phyloP scores from a whole-genome alignment of 2,888 invertebrate genomes.

The Sussaba pulchella region DNA sequence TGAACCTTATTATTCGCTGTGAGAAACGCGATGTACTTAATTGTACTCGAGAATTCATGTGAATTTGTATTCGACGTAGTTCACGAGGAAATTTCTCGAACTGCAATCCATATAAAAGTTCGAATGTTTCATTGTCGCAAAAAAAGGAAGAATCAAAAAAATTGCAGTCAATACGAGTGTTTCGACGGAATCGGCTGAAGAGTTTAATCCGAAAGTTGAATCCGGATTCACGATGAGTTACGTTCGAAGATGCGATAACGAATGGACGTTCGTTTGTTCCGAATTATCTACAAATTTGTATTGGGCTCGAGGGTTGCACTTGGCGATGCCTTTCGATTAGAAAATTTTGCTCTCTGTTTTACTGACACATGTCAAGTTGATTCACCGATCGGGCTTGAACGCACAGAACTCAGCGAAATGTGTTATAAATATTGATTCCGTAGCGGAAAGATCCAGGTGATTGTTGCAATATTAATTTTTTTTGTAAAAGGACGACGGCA shows the following conservation, averaged over 20 bases:
- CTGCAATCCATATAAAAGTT: slow-evolving; percentile 21
- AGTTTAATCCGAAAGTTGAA: slow-evolving; percentile 38
- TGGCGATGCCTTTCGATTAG: not conserved
- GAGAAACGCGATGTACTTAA: not conserved
- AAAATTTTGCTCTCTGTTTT: not conserved
- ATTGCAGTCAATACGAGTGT: slow-evolving; percentile 9
- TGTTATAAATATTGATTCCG: not conserved
- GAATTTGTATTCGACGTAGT: not conserved
- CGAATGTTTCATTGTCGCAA: slow-evolving; percentile 8
- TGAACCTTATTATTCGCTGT: not conserved
- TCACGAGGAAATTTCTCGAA: slow-evolving; percentile 4
- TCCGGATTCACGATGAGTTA: slow-evolving; percentile 52
- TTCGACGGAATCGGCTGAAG: slow-evolving; percentile 18
- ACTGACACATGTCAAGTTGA: not conserved
- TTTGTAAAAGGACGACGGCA: not conserved
- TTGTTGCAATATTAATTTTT: not conserved
- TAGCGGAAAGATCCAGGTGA: not conserved
- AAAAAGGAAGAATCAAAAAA: not conserved
- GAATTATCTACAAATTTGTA: slow-evolving; percentile 43
- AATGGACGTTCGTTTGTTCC: slow-evolving; percentile 4
- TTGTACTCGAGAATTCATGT: not conserved
- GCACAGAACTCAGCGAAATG: not conserved
- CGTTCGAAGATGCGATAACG: slow-evolving; percentile 40
- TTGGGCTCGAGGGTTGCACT: slow-evolving; percentile 15
- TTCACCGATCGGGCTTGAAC: slow-evolving; percentile 3